Conservation (phyloP, 2,113 vertebrate species). For the Melanocharis versteri region DNA sequence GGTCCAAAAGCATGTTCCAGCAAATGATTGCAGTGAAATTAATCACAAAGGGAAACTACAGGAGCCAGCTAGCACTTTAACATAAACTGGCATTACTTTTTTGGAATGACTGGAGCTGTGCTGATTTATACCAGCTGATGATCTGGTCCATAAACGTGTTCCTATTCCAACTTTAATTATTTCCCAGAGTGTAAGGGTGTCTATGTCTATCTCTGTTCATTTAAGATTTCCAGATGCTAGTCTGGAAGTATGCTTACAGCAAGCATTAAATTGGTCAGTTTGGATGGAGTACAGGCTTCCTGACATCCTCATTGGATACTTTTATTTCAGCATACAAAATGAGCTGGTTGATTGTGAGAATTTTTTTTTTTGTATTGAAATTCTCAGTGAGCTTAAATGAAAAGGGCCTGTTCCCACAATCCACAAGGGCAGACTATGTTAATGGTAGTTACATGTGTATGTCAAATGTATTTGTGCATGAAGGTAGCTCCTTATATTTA, state of each 20-base stretch:
- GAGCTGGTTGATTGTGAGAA: not conserved
- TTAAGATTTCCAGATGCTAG: slow-evolving; percentile 57
- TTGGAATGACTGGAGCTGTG: not conserved
- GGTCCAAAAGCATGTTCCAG: slow-evolving; percentile 51
- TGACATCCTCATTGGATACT: not conserved
- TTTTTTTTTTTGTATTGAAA: not conserved
- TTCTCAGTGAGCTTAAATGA: not conserved
- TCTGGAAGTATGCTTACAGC: slow-evolving; percentile 17
- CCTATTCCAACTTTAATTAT: slow-evolving; percentile 37
- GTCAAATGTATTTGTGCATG: not conserved
- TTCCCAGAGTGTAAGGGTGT: slow-evolving; percentile 35
- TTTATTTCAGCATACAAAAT: not conserved
- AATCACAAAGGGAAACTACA: slow-evolving; percentile 48
- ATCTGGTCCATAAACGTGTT: slow-evolving; percentile 27
- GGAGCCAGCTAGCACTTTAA: slow-evolving; percentile 38
- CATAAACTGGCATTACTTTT: slow-evolving; percentile 47
- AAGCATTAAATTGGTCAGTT: slow-evolving; percentile 30
- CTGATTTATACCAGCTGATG: slow-evolving; percentile 57
- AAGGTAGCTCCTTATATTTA: not conserved
- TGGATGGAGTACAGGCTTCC: slow-evolving; percentile 18
- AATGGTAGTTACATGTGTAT: not conserved
- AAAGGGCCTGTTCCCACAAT: not conserved
- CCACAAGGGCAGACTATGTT: not conserved
- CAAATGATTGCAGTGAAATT: slow-evolving; percentile 43
- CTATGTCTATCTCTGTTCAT: slow-evolving; percentile 39